Conservation (phyloP, 2,113 vertebrate species). For the Lophotis ruficrista region DNA sequence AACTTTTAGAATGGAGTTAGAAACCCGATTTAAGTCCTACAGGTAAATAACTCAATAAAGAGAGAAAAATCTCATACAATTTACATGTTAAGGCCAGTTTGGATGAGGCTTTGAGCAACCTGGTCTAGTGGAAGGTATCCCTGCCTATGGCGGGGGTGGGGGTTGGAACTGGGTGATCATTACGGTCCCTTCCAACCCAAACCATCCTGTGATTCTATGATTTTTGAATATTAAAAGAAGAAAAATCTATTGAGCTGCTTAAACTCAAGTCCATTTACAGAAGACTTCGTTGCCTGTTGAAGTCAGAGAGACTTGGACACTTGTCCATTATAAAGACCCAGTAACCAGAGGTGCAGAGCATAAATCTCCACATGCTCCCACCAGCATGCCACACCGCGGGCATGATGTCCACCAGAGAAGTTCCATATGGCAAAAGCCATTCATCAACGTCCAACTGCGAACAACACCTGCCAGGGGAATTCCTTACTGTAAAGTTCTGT, state of each 20-base stretch:
- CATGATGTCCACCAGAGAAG: background rate
- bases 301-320: background rate
- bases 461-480: slow-evolving; percentile 73
- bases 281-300: background rate
- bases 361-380: slow-evolving; percentile 72
- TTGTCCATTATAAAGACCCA: background rate
- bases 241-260: background rate
- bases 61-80: background rate
- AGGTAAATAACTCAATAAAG: background rate
- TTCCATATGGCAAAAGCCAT: slow-evolving; percentile 66
- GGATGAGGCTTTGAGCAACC: background rate
- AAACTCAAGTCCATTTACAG: background rate
- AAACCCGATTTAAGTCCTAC: background rate
- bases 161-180: too few relatives aligned
- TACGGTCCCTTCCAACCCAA: too few relatives aligned
- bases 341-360: slow-evolving; percentile 63
- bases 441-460: slow-evolving; percentile 75
- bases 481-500: slow-evolving; percentile 50
- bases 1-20: background rate
- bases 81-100: too few relatives aligned
- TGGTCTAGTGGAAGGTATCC: too few relatives aligned
- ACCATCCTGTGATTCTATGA: too few relatives aligned
- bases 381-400: background rate
- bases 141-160: too few relatives aligned
- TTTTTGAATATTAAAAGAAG: background rate